These are phyloP conservation scores for Harpagoxenus sublaevis DNA, from an alignment of 2,888 invertebrate species.

Conservation along the genomic window DNA sequence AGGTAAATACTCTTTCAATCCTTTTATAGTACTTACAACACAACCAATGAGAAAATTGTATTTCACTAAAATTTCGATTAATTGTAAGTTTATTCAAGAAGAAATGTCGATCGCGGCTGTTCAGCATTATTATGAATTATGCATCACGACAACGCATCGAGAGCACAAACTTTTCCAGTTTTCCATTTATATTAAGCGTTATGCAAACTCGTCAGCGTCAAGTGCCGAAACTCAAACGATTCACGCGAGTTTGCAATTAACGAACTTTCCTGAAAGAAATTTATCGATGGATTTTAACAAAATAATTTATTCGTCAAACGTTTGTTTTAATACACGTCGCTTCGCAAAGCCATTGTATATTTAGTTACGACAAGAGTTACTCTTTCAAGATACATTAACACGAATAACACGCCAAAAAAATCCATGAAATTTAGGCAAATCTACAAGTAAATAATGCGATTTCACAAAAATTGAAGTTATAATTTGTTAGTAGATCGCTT, in stretches of 20 bases:
- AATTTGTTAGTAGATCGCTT: not conserved
- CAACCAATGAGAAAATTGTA: conserved; percentile 49
- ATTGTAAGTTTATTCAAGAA: conserved; percentile 52
- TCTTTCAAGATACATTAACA: not conserved
- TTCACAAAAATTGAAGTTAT: not conserved
- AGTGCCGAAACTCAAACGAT: conserved; percentile 47
- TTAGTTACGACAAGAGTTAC: not conserved
- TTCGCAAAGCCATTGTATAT: conserved; percentile 4
- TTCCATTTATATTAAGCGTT: conserved; percentile 53
- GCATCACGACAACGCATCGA: conserved; percentile 33
- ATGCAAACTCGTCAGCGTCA: conserved; percentile 48
- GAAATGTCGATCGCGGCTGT: conserved; percentile 62
- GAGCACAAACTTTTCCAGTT: conserved; percentile 38
- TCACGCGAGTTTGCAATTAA: conserved; percentile 63
- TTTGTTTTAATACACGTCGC: not conserved
- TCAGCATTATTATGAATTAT: conserved; percentile 66
- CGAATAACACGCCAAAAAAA: too few relatives aligned
- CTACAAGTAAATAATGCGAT: not conserved
- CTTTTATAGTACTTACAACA: not conserved
- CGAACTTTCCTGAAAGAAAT: conserved; percentile 59
- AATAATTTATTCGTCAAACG: not conserved
- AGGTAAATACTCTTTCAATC: not conserved
- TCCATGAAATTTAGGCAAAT: not conserved
- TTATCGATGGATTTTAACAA: not conserved
- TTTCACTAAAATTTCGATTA: conserved; percentile 28